Evolutionary conservation across 1,140 invertebrate genomes (phyloP), one percentile per base, ranked within the genome.

Genomic region (Drosophila elegans): DNA sequence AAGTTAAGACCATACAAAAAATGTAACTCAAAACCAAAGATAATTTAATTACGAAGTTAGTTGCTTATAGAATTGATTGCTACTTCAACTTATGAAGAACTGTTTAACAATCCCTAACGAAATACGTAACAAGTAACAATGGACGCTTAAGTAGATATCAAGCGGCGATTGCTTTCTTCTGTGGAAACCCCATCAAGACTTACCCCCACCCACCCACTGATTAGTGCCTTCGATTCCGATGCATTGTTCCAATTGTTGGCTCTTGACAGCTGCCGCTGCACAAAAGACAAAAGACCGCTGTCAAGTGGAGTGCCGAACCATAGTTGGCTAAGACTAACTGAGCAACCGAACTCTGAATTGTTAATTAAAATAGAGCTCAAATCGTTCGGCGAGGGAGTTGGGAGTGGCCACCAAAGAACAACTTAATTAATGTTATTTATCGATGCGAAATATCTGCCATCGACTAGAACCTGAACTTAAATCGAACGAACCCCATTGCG

Each of bases 381-480:
- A 41, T 64, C 46, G 59, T 16, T 66, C 63, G 61, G 51, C 63
- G 61, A 48, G 42, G 76, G n/a, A 55, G 36, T 36, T 60, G 74
- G 82, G 82, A 62, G 83, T 55, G 82, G 63, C 16, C 61, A 55
- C 74, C 69, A 78, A 79, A 62, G 80, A 88, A 88, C 83, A 88
- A 82, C 84, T 88, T 89, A 89, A 88, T 88, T 88, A 88, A 80
- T 88, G 80, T 75, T 83, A 88, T 88, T 88, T 88, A 88, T 88
- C 83, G 83, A 83, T 89, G 80, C 72, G 84, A 60, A 88, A 88
- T 88, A 82, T 85, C 82, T 86, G 25, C 69, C 36, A 4, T 6
- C 38, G 54, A 53, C 61, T 21, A 45, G 54, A 54, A 42, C 16
- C 42, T 21, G 27, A n/a, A 55, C 54, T 36, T 25, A 45, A 52